phyloP scores from a whole-genome alignment of 92 coral and sea anemone genomes.

The Scolanthus callimorphus region DNA sequence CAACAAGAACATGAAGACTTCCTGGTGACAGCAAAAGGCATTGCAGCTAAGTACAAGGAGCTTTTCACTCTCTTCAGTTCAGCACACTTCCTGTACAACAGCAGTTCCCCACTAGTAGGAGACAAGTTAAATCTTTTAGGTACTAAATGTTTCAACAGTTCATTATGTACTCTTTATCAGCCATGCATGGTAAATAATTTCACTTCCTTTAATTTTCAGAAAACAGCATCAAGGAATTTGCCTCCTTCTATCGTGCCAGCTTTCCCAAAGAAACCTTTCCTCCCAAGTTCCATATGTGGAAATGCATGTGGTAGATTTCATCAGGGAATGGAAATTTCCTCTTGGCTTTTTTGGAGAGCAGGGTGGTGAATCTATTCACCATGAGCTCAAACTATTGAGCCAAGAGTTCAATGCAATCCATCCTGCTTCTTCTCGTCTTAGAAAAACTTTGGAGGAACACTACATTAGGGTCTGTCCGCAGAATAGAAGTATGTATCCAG shows the following conservation, averaged over 20 bases:
- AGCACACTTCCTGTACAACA: neutral
- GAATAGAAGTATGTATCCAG: neutral
- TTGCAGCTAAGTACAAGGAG: neutral
- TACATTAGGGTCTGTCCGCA: neutral
- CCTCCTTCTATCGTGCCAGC: neutral
- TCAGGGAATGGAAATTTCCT: slow-evolving; percentile 1
- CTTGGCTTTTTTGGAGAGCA: slow-evolving; percentile 3
- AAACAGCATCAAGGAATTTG: neutral
- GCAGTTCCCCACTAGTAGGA: neutral
- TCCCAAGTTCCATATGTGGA: slow-evolving; percentile 1
- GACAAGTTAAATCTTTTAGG: neutral
- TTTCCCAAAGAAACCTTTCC: neutral
- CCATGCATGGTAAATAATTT: neutral
- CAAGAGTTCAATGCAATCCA: neutral
- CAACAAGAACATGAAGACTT: no score
- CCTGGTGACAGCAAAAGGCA: neutral
- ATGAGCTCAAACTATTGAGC: neutral
- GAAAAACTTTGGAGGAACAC: neutral
- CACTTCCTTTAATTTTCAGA: neutral
- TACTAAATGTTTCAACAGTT: neutral
- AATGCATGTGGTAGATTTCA: slow-evolving; percentile 4
- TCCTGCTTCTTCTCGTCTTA: neutral
- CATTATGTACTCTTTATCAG: no score
- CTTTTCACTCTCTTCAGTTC: neutral
- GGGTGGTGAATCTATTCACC: slow-evolving; percentile 5